These are phyloP conservation scores for Arnoldichthys spilopterus DNA, from an alignment of 2,797 vertebrate genomes.

Conservation along the genomic window DNA sequence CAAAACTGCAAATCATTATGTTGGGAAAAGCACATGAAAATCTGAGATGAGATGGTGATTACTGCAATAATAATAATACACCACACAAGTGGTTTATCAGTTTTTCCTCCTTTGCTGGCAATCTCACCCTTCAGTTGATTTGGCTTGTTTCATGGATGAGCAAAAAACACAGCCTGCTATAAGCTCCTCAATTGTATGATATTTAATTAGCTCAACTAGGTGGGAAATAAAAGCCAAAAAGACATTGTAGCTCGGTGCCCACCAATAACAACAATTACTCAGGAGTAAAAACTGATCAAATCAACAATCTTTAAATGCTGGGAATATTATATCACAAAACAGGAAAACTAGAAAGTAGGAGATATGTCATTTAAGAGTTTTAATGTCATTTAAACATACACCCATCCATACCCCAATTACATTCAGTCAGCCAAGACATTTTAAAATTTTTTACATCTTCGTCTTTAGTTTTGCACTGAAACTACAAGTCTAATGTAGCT, in stretches of 20 bases:
- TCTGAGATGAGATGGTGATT: conserved; percentile 11
- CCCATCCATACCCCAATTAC: too few species aligned
- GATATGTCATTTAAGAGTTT: too few species aligned
- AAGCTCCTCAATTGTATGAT: conserved; percentile 76
- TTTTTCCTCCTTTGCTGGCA: neutral
- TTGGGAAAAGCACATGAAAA: conserved; percentile 19
- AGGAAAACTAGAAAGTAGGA: too few species aligned
- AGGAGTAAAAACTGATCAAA: conserved; percentile 75
- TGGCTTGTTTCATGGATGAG: conserved; percentile 77
- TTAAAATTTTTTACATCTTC: too few species aligned
- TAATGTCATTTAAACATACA: too few species aligned
- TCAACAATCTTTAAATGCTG: conserved; percentile 67
- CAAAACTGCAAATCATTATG: conserved; percentile 39
- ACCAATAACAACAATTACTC: conserved; percentile 76
- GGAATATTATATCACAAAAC: conserved; percentile 69
- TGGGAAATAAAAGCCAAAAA: conserved; percentile 51
- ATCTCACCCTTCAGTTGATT: conserved; percentile 71
- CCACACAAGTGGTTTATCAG: conserved; percentile 23
- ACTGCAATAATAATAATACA: conserved; percentile 18
- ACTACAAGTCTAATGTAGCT: too few species aligned
- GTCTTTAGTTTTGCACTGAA: too few species aligned
- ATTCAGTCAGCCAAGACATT: too few species aligned
- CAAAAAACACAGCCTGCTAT: conserved; percentile 54
- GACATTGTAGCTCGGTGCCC: conserved; percentile 62
- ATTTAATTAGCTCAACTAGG: conserved; percentile 72